These are phyloP conservation scores for Turdus rufiventris DNA, from an alignment of 2,113 vertebrate genomes.

Conservation along the genomic window DNA sequence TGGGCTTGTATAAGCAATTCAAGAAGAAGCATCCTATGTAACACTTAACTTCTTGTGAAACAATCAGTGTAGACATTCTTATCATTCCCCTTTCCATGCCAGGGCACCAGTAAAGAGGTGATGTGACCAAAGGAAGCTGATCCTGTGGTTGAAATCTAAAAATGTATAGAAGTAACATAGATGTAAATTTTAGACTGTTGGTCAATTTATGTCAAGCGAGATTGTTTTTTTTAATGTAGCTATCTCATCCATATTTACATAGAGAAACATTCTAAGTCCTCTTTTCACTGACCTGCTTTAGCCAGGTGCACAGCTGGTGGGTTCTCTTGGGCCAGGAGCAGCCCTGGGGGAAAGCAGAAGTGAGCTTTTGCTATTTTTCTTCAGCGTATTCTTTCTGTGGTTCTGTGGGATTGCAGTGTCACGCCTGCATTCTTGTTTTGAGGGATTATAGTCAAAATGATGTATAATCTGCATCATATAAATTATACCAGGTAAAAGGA, in stretches of 20 bases:
- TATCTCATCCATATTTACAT: neutral
- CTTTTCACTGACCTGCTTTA: neutral
- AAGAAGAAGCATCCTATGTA: neutral
- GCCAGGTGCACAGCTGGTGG: neutral
- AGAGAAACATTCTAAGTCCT: neutral
- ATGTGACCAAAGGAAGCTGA: neutral
- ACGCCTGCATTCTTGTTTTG: neutral
- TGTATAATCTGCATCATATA: neutral
- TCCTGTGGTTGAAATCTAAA: neutral
- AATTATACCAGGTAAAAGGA: neutral
- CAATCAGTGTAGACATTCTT: neutral
- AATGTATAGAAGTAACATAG: neutral
- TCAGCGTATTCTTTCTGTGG: neutral
- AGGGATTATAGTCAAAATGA: neutral
- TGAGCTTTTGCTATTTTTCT: neutral
- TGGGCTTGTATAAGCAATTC: neutral
- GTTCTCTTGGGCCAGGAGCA: neutral
- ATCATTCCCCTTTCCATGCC: neutral
- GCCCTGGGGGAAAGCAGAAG: neutral
- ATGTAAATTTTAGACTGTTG: neutral
- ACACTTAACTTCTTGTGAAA: neutral
- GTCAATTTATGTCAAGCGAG: neutral
- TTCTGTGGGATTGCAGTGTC: neutral
- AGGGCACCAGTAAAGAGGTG: neutral
- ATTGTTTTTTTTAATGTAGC: neutral